These are phyloP conservation scores for Eristalis arbustorum DNA, from an alignment of 2,888 invertebrate genomes.

Conservation along the genomic window DNA sequence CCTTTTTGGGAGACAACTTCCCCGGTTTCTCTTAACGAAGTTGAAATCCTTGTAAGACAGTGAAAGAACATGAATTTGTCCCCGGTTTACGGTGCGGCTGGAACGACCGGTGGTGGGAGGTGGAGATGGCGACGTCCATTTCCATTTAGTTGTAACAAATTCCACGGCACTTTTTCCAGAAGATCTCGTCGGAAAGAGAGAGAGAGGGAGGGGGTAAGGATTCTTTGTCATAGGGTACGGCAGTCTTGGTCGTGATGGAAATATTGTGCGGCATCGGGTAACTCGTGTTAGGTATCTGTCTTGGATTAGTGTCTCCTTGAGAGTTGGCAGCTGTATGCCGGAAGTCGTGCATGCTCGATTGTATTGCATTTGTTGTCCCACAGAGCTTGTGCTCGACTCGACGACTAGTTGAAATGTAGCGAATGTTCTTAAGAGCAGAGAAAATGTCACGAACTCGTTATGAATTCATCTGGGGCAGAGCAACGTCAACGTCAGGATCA, in stretches of 20 bases:
- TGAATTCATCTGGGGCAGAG: neutral
- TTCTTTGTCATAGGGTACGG: neutral
- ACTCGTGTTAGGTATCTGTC: neutral
- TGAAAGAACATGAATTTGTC: conserved; percentile 52
- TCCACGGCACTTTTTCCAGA: conserved; percentile 22
- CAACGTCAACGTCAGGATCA: neutral
- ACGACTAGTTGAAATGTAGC: neutral
- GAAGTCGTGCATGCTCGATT: neutral
- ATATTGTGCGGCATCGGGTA: neutral
- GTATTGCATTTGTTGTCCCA: neutral
- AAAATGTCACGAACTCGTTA: neutral
- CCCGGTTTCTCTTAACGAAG: conserved; percentile 24
- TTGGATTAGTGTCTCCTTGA: neutral
- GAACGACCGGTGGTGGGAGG: neutral
- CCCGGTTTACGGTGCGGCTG: neutral
- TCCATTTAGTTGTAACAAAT: conserved; percentile 40
- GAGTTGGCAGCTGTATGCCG: neutral
- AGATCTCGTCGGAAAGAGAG: conserved; percentile 5
- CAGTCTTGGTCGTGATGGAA: neutral
- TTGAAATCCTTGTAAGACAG: conserved; percentile 58
- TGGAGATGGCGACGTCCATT: neutral
- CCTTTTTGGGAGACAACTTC: conserved; percentile 46
- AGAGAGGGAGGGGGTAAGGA: neutral
- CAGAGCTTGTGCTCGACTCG: neutral
- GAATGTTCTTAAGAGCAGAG: neutral